Conservation (phyloP, 2,113 vertebrate species). For the Himantopus leucocephalus region DNA sequence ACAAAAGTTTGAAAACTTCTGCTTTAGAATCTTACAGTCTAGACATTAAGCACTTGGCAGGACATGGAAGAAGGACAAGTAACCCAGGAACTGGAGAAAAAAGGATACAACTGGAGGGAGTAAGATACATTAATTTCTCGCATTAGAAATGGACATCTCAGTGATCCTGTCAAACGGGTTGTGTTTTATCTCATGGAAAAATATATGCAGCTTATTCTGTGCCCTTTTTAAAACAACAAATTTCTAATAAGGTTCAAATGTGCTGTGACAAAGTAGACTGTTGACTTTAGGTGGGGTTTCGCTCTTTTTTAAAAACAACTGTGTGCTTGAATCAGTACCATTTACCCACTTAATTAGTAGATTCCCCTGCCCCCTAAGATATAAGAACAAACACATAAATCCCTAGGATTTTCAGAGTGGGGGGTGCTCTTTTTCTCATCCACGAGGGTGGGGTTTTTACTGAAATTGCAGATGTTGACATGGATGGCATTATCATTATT, state of each 20-base stretch:
- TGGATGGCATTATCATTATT: background rate
- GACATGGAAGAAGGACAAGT: background rate
- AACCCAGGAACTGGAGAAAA: background rate
- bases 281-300: background rate
- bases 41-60: background rate
- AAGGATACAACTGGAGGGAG: background rate
- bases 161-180: background rate
- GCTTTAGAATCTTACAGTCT: background rate
- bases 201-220: background rate
- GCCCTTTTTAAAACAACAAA: background rate
- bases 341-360: background rate
- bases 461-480: background rate
- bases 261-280: background rate
- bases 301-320: background rate
- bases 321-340: background rate
- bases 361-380: background rate
- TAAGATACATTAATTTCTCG: background rate
- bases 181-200: background rate
- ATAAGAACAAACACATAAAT: background rate
- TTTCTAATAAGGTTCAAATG: background rate
- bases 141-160: background rate
- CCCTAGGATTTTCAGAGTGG: background rate
- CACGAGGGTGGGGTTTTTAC: fast-evolving
- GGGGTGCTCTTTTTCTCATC: background rate
- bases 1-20: background rate